These are phyloP conservation scores for Halesus radiatus DNA, from an alignment of 1,140 invertebrate genomes.

Conservation along the genomic window DNA sequence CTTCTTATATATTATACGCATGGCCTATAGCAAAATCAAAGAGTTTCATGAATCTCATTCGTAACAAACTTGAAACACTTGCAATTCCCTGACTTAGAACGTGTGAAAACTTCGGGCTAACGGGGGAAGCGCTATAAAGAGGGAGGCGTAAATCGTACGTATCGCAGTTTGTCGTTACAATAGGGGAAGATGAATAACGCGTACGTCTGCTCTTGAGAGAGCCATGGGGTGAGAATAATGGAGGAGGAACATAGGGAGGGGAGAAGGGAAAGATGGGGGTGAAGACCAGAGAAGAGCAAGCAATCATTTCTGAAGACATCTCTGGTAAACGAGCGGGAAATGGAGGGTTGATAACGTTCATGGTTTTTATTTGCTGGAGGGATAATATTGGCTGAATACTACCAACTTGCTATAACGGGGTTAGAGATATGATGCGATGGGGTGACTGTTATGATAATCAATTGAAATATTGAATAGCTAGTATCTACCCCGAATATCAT, in stretches of 20 bases:
- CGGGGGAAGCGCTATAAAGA: neutral
- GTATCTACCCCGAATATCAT: no score
- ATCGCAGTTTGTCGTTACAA: slow-evolving; percentile 11
- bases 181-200: neutral
- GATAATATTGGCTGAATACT: slow-evolving; percentile 25
- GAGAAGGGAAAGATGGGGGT: neutral
- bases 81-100: no score
- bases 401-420: neutral
- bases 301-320: slow-evolving; percentile 37
- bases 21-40: no score
- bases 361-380: neutral
- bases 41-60: no score
- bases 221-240: neutral
- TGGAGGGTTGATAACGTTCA: slow-evolving; percentile 8
- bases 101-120: neutral
- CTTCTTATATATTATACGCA: no score
- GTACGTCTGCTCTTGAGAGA: neutral
- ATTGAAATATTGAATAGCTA: no score
- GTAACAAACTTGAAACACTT: no score
- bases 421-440: neutral
- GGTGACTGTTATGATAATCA: slow-evolving; percentile 15
- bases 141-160: neutral
- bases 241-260: neutral
- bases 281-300: neutral
- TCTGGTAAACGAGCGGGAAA: slow-evolving; percentile 31